Percentiles rank a stretch among this genome's conserved stretches.
These are phyloP conservation scores for Girardia tigrina DNA, from an alignment of 2,888 invertebrate species.

Conservation along the genomic window DNA sequence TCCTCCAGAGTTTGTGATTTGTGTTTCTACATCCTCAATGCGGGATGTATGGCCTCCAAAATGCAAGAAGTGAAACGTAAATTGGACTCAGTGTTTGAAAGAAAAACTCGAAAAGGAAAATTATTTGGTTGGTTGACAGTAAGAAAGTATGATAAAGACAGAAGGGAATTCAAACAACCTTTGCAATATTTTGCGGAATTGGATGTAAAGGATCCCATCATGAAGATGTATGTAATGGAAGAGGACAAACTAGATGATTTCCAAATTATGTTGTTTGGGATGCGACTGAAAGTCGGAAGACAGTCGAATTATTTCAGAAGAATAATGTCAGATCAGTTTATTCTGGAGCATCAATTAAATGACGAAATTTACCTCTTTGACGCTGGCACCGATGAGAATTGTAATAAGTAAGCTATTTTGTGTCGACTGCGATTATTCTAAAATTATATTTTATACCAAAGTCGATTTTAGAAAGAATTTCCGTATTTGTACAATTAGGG, in stretches of 20 bases:
- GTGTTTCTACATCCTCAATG: not conserved
- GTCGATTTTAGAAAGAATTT: no score
- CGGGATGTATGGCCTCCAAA: not conserved
- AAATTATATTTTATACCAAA: no score
- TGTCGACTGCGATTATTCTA: no score
- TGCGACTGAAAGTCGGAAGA: not conserved
- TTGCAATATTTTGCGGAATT: not conserved
- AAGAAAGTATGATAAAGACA: no score
- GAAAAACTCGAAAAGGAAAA: not conserved
- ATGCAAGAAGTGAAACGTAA: not conserved
- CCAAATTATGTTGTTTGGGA: not conserved
- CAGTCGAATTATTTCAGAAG: not conserved
- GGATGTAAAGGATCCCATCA: not conserved
- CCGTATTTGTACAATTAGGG: no score
- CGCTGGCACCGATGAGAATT: no score
- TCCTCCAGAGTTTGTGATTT: not conserved
- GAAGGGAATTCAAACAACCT: no score
- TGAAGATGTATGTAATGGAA: not conserved
- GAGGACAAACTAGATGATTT: not conserved
- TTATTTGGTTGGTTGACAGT: not conserved
- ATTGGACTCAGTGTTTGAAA: not conserved
- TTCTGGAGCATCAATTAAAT: not conserved
- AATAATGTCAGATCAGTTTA: not conserved
- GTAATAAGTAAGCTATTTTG: no score
- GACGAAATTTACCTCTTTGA: not conserved